These are phyloP conservation scores for Cryptocephalus primarius DNA, from an alignment of 2,888 invertebrate species.

Conservation along the genomic window DNA sequence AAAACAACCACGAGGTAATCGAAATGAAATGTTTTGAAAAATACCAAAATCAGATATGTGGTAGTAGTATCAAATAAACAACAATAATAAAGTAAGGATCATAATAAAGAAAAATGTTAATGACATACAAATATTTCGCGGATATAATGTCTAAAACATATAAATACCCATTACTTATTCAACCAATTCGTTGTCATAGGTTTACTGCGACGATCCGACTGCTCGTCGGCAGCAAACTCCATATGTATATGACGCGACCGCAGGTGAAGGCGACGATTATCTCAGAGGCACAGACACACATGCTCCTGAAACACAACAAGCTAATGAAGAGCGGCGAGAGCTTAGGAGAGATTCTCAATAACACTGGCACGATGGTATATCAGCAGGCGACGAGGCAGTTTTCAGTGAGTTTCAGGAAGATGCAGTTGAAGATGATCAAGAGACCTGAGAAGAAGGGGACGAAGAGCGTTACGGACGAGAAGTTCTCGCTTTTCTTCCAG, in stretches of 20 bases:
- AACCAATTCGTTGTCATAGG: constrained; percentile 36
- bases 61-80: too few relatives aligned
- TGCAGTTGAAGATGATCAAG: constrained; percentile 91
- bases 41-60: too few relatives aligned
- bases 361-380: constrained; percentile 89
- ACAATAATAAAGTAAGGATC: too few relatives aligned
- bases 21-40: too few relatives aligned
- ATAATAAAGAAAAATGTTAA: too few relatives aligned
- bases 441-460: constrained; percentile 95
- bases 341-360: constrained; percentile 93
- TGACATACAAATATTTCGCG: too few relatives aligned
- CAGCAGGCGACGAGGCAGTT: constrained; percentile 78
- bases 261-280: constrained; percentile 64
- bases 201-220: constrained; percentile 90
- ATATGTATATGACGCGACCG: constrained; percentile 89
- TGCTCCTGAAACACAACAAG: constrained; percentile 70
- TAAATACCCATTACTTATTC: too few relatives aligned
- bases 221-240: constrained; percentile 84
- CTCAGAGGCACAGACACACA: constrained; percentile 72
- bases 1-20: constrained; percentile 83
- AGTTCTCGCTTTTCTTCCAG: constrained; percentile 86
- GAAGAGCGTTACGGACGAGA: constrained; percentile 97
- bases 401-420: constrained; percentile 83
- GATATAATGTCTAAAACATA: too few relatives aligned
- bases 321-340: constrained; percentile 58